phyloP scores from a whole-genome alignment of 30 jellyfish, hydroid and myxozoan genomes.

The Rhopilema esculentum region DNA sequence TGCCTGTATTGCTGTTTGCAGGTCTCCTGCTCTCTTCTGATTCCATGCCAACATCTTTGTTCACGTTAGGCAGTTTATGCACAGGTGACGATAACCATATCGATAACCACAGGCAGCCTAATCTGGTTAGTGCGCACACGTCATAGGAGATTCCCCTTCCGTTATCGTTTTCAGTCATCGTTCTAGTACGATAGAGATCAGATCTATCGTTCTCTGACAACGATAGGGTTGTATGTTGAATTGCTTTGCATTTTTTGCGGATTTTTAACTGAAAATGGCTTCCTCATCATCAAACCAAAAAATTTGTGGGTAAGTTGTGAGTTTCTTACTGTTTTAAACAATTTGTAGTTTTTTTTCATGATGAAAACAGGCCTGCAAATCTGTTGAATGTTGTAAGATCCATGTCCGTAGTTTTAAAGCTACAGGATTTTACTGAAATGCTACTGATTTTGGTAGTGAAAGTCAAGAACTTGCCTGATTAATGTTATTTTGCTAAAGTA shows the following conservation, averaged over 20 bases:
- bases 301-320: background rate
- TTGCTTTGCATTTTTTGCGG: background rate
- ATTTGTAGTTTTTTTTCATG: background rate
- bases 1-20: slow-evolving; percentile 1
- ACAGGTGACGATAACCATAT: slow-evolving; percentile 18
- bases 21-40: background rate
- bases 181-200: slow-evolving; percentile 15
- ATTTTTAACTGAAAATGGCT: background rate
- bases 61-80: slow-evolving; percentile 28
- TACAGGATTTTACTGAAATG: background rate
- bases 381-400: background rate
- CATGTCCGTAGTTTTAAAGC: background rate
- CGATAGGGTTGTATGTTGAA: background rate
- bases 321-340: background rate
- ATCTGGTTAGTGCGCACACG: slow-evolving; percentile 25
- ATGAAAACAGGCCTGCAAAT: background rate
- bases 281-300: background rate
- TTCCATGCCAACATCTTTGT: slow-evolving; percentile 8
- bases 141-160: slow-evolving; percentile 28
- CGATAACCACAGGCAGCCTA: slow-evolving; percentile 22
- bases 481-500: no score
- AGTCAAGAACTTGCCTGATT: background rate
- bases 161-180: slow-evolving; percentile 20
- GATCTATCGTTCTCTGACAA: slow-evolving; percentile 35
- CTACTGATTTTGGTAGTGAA: background rate